These are phyloP conservation scores for Brachypodius melanocephalos DNA, from an alignment of 2,113 vertebrate species.

Conservation along the genomic window DNA sequence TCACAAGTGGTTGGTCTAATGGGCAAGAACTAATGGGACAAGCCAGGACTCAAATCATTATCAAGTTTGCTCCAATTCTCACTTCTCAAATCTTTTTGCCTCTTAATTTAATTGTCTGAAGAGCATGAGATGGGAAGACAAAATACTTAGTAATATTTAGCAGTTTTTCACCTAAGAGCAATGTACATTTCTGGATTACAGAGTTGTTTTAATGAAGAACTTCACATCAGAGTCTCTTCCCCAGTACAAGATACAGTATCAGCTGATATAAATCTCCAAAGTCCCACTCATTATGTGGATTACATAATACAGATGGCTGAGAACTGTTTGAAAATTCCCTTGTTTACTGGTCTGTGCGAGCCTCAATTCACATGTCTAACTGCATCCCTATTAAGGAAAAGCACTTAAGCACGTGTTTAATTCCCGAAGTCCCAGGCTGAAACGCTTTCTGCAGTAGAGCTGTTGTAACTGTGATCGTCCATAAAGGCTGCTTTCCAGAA, in stretches of 20 bases:
- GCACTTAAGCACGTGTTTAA: constrained; percentile 45
- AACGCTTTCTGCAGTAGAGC: neutral
- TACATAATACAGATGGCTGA: neutral
- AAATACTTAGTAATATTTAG: neutral
- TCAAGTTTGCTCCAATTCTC: neutral
- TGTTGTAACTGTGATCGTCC: neutral
- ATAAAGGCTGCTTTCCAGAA: constrained; percentile 36
- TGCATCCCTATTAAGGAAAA: constrained; percentile 17
- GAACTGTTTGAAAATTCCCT: constrained; percentile 8
- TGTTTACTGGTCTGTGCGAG: constrained; percentile 4
- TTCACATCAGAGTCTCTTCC: neutral
- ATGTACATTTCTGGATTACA: neutral
- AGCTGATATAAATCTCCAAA: neutral
- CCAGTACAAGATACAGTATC: neutral
- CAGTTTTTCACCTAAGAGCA: neutral
- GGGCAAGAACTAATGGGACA: neutral
- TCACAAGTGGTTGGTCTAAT: neutral
- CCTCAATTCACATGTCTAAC: neutral
- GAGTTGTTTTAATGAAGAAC: neutral
- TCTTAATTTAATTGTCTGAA: neutral
- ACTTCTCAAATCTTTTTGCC: neutral
- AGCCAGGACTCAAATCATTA: neutral
- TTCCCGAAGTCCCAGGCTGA: constrained; percentile 31
- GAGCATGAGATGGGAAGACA: neutral
- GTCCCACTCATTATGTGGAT: neutral